phyloP scores from a whole-genome alignment of 2,888 invertebrate genomes.

The Lymantria monacha region DNA sequence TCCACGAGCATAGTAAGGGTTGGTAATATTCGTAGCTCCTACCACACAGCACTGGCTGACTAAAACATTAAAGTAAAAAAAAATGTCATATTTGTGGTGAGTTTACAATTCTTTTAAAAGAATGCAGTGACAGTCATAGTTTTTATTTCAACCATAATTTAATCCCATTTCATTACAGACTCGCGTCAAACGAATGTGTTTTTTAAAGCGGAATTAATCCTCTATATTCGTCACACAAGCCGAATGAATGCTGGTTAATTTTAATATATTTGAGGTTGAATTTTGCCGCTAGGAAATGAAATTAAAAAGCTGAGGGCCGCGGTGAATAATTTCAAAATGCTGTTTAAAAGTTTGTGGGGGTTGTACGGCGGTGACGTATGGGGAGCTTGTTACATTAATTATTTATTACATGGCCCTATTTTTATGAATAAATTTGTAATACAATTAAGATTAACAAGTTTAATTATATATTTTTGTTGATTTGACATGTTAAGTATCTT shows the following conservation, averaged over 20 bases:
- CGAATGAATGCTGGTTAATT: slow-evolving; percentile 29
- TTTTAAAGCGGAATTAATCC: slow-evolving; percentile 14
- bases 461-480: not conserved
- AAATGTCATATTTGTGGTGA: too few relatives aligned
- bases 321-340: slow-evolving; percentile 45
- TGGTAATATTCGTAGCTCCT: too few relatives aligned
- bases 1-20: too few relatives aligned
- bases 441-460: not conserved
- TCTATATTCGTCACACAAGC: slow-evolving; percentile 23
- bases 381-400: slow-evolving; percentile 3
- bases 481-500: not conserved
- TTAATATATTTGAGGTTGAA: slow-evolving; percentile 36
- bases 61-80: too few relatives aligned
- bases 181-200: slow-evolving; percentile 6
- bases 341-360: slow-evolving; percentile 36
- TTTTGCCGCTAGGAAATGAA: slow-evolving; percentile 37
- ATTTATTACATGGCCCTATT: not conserved
- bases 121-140: not conserved
- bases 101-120: not conserved
- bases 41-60: too few relatives aligned
- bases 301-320: slow-evolving; percentile 46
- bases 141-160: not conserved
- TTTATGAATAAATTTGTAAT: not conserved
- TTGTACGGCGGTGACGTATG: slow-evolving; percentile 9
- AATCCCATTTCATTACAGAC: slow-evolving; percentile 6